Evolutionary conservation across 2,113 vertebrate genomes (phyloP).

Genomic region (Lates calcarifer): DNA sequence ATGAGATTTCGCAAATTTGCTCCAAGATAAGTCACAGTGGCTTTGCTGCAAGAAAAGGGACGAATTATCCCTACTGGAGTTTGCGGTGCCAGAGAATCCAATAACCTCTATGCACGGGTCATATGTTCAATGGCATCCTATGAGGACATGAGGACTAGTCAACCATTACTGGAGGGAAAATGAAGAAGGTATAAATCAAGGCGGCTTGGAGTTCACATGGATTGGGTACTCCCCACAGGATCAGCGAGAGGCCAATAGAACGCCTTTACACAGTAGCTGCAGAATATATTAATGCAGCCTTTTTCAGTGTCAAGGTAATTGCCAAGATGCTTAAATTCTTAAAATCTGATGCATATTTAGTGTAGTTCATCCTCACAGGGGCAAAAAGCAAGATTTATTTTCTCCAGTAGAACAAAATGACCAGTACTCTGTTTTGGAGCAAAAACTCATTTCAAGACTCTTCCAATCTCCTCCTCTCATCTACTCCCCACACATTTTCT

Average conservation of each 20-base stretch:
- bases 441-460: slow-evolving; percentile 58
- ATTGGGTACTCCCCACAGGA: slow-evolving; percentile 38
- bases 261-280: not conserved
- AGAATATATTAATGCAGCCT: slow-evolving; percentile 15
- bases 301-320: slow-evolving; percentile 12
- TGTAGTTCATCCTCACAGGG: not conserved
- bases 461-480: slow-evolving; percentile 43
- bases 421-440: slow-evolving; percentile 26
- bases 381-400: slow-evolving; percentile 11
- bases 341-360: slow-evolving; percentile 5
- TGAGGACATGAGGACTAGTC: slow-evolving; percentile 54
- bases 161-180: slow-evolving; percentile 64
- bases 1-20: slow-evolving; percentile 65
- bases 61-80: slow-evolving; percentile 54
- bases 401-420: slow-evolving; percentile 42
- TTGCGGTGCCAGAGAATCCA: slow-evolving; percentile 63
- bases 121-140: slow-evolving; percentile 55
- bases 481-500: slow-evolving; percentile 27
- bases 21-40: slow-evolving; percentile 60
- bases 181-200: slow-evolving; percentile 63
- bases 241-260: slow-evolving; percentile 29
- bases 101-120: slow-evolving; percentile 72
- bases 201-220: slow-evolving; percentile 31
- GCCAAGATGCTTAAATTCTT: not conserved
- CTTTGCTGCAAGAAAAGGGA: slow-evolving; percentile 47